phyloP scores from a whole-genome alignment of 2,797 vertebrate genomes.

The Enteromius treurensis region DNA sequence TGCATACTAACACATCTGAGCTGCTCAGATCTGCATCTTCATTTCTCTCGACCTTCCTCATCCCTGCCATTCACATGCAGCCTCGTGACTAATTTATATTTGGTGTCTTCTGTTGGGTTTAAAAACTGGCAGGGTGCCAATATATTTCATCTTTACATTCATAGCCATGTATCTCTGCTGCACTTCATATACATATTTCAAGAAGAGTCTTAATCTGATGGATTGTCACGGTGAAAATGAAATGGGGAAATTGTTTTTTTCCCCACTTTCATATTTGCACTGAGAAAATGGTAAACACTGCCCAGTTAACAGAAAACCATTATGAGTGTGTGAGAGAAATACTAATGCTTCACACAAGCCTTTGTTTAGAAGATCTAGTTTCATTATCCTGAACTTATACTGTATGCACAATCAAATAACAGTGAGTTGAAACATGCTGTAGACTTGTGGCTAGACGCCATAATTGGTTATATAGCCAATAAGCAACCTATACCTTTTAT shows the following conservation, averaged over 20 bases:
- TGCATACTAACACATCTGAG: slow-evolving; percentile 24
- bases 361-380: slow-evolving; percentile 42
- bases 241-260: slow-evolving; percentile 6
- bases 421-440: background rate
- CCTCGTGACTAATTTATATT: too few relatives aligned
- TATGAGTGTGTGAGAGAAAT: slow-evolving; percentile 21
- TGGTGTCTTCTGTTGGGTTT: background rate
- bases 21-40: slow-evolving; percentile 16
- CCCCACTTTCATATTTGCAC: slow-evolving; percentile 1
- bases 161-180: background rate
- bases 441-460: background rate
- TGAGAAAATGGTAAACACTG: slow-evolving; percentile 44
- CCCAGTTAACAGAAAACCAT: slow-evolving; percentile 45
- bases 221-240: background rate
- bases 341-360: slow-evolving; percentile 11
- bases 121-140: slow-evolving; percentile 1
- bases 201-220: slow-evolving; percentile 7
- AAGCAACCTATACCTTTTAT: too few relatives aligned
- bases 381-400: background rate
- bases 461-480: background rate
- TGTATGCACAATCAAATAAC: slow-evolving; percentile 10
- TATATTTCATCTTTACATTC: slow-evolving; percentile 6
- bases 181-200: background rate
- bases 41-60: slow-evolving; percentile 13
- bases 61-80: background rate